Evolutionary conservation across 1,140 invertebrate species (phyloP).

Genomic region (Solenopsis invicta): DNA sequence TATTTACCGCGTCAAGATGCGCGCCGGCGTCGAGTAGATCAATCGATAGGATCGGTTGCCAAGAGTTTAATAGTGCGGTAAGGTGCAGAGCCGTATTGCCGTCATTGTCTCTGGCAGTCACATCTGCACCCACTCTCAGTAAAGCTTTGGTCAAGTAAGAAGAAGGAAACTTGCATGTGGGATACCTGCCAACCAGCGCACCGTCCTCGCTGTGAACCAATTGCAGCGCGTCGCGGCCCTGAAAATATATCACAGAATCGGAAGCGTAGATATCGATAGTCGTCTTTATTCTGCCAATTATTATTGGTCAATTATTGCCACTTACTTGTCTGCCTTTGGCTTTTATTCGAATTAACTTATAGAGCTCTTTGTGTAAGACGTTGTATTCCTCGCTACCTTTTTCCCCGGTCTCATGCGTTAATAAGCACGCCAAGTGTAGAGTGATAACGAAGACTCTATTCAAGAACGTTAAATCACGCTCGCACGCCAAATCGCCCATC

Average conservation of each 20-base stretch:
- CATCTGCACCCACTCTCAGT: constrained; percentile 93
- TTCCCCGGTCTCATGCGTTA: constrained; percentile 89
- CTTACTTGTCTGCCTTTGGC: constrained; percentile 86
- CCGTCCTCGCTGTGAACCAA: constrained; percentile 91
- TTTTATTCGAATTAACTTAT: constrained; percentile 92
- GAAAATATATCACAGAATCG: constrained; percentile 82
- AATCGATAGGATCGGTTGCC: constrained; percentile 90
- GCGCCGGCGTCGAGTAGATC: constrained; percentile 92
- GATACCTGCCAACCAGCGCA: constrained; percentile 89
- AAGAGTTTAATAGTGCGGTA: constrained; percentile 89
- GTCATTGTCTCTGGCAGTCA: constrained; percentile 91
- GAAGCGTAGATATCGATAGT: not conserved
- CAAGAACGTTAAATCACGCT: constrained; percentile 92
- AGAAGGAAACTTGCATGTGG: constrained; percentile 92
- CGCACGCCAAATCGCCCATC: constrained; percentile 86
- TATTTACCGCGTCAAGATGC: constrained; percentile 95
- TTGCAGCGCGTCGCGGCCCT: constrained; percentile 93
- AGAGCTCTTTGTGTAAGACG: constrained; percentile 89
- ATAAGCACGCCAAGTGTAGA: constrained; percentile 92
- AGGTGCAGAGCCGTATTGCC: constrained; percentile 95
- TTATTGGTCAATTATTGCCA: not conserved
- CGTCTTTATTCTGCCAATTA: not conserved
- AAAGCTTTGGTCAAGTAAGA: constrained; percentile 92
- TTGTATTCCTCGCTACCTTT: constrained; percentile 87
- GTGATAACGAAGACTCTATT: constrained; percentile 95